Percentiles rank a stretch among this genome's conserved stretches.
These are phyloP conservation scores for Brachionus paranguensis DNA, from an alignment of 1,140 invertebrate species.

Conservation along the genomic window DNA sequence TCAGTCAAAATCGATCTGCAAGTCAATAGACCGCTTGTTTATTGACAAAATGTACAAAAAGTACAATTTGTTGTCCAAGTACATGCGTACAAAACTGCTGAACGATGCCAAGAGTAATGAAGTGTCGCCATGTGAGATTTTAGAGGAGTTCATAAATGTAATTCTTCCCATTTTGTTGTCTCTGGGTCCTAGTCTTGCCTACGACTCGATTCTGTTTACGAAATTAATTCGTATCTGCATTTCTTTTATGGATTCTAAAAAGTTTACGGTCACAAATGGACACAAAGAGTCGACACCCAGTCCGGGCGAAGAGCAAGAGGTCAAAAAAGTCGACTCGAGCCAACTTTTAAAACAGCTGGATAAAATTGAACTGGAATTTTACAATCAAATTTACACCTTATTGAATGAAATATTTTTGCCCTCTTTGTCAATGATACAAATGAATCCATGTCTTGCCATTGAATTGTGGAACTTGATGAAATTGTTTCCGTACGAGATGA, in stretches of 20 bases:
- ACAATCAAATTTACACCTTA: slow-evolving; percentile 50
- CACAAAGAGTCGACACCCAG: background rate
- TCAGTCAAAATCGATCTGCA: slow-evolving; percentile 71
- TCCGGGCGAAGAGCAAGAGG: background rate
- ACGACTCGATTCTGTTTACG: slow-evolving; percentile 36
- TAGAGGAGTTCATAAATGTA: background rate
- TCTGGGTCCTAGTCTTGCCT: slow-evolving; percentile 4
- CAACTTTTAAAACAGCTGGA: background rate
- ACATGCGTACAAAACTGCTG: background rate
- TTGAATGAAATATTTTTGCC: slow-evolving; percentile 81
- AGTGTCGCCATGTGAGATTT: background rate
- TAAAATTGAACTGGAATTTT: slow-evolving; percentile 9
- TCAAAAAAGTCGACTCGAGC: slow-evolving; percentile 8
- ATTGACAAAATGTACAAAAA: slow-evolving; percentile 81
- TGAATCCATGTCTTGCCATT: slow-evolving; percentile 89
- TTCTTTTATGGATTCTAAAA: slow-evolving; percentile 23
- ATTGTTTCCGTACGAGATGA: slow-evolving; percentile 79
- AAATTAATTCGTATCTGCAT: slow-evolving; percentile 40
- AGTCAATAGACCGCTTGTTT: slow-evolving; percentile 71
- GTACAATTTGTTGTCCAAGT: slow-evolving; percentile 55
- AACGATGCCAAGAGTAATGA: background rate
- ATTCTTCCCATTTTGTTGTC: slow-evolving; percentile 13
- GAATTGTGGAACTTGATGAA: slow-evolving; percentile 88
- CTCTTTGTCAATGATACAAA: slow-evolving; percentile 79
- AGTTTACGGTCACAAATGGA: background rate